Base-by-base conservation (phyloP, 2,113 vertebrate genomes). In the Psittacus erithacus region DNA sequence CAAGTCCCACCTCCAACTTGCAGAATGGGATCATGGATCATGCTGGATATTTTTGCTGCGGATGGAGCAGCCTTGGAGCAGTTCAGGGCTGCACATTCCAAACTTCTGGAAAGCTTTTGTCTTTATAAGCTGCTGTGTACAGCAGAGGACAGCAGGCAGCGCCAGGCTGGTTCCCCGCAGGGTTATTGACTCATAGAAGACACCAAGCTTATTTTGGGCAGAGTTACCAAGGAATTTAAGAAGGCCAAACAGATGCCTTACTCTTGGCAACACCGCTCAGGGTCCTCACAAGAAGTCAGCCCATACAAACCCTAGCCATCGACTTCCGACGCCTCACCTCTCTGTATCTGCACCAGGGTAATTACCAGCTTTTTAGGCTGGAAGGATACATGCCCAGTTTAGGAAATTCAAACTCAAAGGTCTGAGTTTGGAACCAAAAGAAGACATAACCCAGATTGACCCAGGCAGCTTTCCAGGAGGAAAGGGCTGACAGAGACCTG, bases 401-500 rank as follows among this genome's bases (percentile, higher is more conserved):
- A 29, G 67, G 53, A 78, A 83, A 68, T 63, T 76, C 70, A 62
- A 44, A 65, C 20, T 29, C 39, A 35, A 57, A 60, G 24, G 18
- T 50, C 0, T 43, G 60, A 49, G 22, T 57, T 39, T 64, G 35
- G 33, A 71, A 78, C 31, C 7, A 60, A 76, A 87, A 9, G 18
- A 53, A 85, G 85, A 44, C 0, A 0, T 25, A 71, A 57, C 22
- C 29, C 25, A 59, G 46, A 17, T 17, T 24, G 38, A 85, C 53
- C 53, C 85, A 90, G 82, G 88, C 91, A 93, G 13, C 19, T 63
- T 82, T 79, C 35, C 70, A 76, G 71, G 86, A 59, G 52, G 27
- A 67, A 84, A 27, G 31, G 49, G 33, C 62, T 87, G 10, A 24
- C 39, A 59, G 27, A 70, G 19, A 76, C 13, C 57, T 39, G n/a